Evolutionary conservation across 1,140 invertebrate genomes (phyloP), one percentile per base, ranked within the genome.

Genomic region (Nephila pilipes): DNA sequence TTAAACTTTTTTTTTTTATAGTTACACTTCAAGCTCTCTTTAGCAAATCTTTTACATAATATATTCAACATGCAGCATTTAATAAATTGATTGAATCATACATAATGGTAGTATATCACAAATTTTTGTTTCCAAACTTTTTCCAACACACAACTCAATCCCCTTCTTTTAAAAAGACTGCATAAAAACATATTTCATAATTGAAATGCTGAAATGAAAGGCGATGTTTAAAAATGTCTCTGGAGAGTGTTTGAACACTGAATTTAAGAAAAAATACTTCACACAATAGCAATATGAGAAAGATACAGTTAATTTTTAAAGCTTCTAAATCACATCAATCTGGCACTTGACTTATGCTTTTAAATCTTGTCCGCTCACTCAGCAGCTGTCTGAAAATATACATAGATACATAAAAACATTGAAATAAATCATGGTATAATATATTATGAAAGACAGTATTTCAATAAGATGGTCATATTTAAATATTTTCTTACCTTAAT

Each of bases 301-400:
- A 89, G 32, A 65, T 89, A 89, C 87, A 89, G 22, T 55, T 22
- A 89, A 57, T 89, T 69, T 60, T 69, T 79, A 79, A 89, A 89
- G 87, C 65, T 36, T 63, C 87, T 89, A 89, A 89, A 46, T 79
- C 87, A 79, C 69, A 79, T 93, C 69, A 93, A 85, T 93, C 92
- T 88, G 85, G 75, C 75, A 93, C 92, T 89, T 93, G 92, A 63
- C 92, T 93, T 79, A 93, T 93, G 54, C 92, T 93, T 88, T 83
- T 93, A 36, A 93, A 93, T 88, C 92, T 88, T 93, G 92, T 93
- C 38, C 92, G 55, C 32, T 93, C 92, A 89, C 92, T 93, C 79
- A 93, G 32, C 55, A 93, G n/a, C 46, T 93, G 92, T 69, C 92
- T 93, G n/a, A 29, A 92, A 92, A 57, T 18, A 29, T 29, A 55